phyloP scores from a whole-genome alignment of 2,113 vertebrate genomes.

The Microtus montanus region DNA sequence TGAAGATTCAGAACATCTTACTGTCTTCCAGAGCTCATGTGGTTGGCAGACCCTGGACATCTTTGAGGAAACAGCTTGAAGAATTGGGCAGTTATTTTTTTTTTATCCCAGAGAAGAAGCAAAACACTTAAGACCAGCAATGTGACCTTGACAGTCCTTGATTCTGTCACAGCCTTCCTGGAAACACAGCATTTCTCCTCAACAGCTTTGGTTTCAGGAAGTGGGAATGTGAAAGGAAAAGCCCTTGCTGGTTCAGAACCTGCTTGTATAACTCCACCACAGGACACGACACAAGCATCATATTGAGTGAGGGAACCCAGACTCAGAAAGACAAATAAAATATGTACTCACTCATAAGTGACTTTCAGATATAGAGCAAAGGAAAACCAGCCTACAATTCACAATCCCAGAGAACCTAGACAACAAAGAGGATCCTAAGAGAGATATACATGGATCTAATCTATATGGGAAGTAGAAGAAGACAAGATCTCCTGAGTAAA shows the following conservation, averaged over 20 bases:
- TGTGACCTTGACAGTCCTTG: background rate
- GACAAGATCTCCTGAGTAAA: no score
- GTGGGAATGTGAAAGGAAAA: conserved; percentile 14
- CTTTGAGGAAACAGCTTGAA: background rate
- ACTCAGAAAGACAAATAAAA: no score
- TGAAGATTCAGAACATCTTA: background rate
- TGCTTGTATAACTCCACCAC: conserved; percentile 11
- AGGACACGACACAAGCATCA: conserved; percentile 4
- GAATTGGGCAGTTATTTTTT: background rate
- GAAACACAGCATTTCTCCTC: conserved; percentile 48
- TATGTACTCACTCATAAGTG: no score
- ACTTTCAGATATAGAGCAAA: no score
- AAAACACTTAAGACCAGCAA: background rate
- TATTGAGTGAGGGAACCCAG: no score
- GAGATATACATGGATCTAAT: no score
- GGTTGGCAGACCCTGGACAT: background rate
- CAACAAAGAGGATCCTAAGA: no score
- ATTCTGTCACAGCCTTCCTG: background rate
- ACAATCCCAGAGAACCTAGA: no score
- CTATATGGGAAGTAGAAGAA: no score
- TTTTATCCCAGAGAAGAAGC: background rate
- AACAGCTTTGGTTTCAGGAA: conserved; percentile 67
- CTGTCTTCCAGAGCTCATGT: background rate
- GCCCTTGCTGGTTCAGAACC: background rate
- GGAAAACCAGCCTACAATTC: no score